A percentile compares a stretch with the other conserved stretches of the same genome.
Evolutionary conservation across 2,888 invertebrate genomes (phyloP).

Genomic region (Tinea pellionella): DNA sequence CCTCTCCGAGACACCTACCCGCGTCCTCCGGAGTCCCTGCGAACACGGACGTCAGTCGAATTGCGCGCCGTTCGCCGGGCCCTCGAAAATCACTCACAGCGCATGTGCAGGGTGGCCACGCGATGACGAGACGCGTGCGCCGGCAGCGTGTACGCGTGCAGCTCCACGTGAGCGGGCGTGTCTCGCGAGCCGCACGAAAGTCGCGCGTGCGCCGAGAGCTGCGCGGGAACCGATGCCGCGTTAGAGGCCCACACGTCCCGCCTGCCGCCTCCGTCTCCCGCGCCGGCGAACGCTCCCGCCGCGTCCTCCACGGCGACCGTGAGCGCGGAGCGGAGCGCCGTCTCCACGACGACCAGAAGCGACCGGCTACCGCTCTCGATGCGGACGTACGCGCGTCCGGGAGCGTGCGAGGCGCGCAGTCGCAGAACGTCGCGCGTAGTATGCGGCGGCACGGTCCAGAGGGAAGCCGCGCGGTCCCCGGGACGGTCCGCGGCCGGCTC

Average conservation of each 20-base stretch:
- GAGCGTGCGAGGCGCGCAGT: neutral
- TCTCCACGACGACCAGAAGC: conserved; percentile 48
- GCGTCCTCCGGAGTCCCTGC: conserved; percentile 18
- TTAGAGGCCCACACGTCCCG: conserved; percentile 86
- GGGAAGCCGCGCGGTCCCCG: conserved; percentile 82
- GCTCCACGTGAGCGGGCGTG: conserved; percentile 22
- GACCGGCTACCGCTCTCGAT: conserved; percentile 40
- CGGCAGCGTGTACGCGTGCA: conserved; percentile 35
- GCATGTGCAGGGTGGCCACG: conserved; percentile 27
- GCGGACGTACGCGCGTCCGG: neutral
- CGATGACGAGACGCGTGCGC: conserved; percentile 30
- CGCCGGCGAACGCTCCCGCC: conserved; percentile 27
- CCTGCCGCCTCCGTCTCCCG: conserved; percentile 68
- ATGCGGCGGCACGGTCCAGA: conserved; percentile 94
- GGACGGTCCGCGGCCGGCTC: conserved; percentile 85
- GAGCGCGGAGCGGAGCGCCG: conserved; percentile 39
- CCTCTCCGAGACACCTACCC: conserved; percentile 50
- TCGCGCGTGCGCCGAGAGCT: conserved; percentile 51
- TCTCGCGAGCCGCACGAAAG: conserved; percentile 21
- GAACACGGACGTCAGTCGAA: conserved; percentile 13
- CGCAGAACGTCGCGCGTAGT: conserved; percentile 54
- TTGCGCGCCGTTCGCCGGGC: neutral
- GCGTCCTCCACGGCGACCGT: conserved; percentile 64
- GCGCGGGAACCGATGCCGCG: conserved; percentile 74
- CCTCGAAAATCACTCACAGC: conserved; percentile 50